These are phyloP conservation scores for Monopis laevigella DNA, from an alignment of 2,888 invertebrate genomes.

Conservation along the genomic window DNA sequence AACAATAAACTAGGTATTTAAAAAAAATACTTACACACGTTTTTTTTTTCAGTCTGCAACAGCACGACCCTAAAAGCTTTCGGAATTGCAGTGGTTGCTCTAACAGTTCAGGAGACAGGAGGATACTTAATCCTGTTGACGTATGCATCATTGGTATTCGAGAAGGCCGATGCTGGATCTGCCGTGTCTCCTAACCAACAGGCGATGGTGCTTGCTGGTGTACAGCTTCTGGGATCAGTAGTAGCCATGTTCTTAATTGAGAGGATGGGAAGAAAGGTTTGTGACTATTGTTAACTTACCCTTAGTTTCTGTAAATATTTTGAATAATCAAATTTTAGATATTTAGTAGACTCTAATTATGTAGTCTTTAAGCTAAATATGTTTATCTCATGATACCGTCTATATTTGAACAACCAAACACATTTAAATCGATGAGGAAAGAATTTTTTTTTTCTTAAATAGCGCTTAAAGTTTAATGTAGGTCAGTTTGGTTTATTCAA, in stretches of 20 bases:
- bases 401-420: no score
- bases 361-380: no score
- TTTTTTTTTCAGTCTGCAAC: slow-evolving; percentile 10
- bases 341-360: no score
- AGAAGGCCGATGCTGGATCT: slow-evolving; percentile 11
- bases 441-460: no score
- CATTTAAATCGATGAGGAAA: no score
- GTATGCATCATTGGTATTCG: slow-evolving; percentile 14
- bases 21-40: background rate
- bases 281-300: no score
- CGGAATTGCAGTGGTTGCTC: slow-evolving; percentile 4
- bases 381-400: no score
- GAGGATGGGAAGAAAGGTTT: slow-evolving; percentile 15
- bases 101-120: slow-evolving; percentile 13
- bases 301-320: no score
- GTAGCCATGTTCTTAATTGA: slow-evolving; percentile 14
- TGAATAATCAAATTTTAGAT: no score
- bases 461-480: no score
- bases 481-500: no score
- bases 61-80: slow-evolving; percentile 11
- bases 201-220: slow-evolving; percentile 12
- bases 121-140: slow-evolving; percentile 15
- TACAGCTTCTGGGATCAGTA: slow-evolving; percentile 13
- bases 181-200: slow-evolving; percentile 13
- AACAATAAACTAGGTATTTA: no score